Evolutionary conservation across 2,113 vertebrate species (phyloP).

Genomic region (Emberiza fucata): DNA sequence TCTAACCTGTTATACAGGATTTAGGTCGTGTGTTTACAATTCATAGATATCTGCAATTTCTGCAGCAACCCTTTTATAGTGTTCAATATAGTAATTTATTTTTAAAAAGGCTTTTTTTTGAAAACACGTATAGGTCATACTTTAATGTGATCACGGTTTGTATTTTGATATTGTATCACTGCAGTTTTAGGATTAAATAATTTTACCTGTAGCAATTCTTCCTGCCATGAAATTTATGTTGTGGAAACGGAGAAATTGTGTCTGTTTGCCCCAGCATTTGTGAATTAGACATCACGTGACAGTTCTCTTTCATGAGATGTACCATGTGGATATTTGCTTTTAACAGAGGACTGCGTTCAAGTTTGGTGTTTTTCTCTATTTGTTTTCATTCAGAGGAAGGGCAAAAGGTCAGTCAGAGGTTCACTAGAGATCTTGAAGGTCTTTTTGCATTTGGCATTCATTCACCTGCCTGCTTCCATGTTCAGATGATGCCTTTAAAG

Average conservation of each 20-base stretch:
- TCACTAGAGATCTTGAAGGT: neutral
- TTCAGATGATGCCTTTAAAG: neutral
- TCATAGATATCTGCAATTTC: neutral
- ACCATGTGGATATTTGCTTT: neutral
- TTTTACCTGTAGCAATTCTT: neutral
- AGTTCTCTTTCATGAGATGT: neutral
- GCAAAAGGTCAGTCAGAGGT: neutral
- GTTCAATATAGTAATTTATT: neutral
- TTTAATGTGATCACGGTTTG: neutral
- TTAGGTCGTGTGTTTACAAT: neutral
- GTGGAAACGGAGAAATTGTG: neutral
- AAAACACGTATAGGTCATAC: neutral
- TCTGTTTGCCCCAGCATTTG: neutral
- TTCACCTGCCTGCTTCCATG: neutral
- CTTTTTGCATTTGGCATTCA: neutral
- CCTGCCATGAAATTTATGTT: neutral
- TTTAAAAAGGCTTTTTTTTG: neutral
- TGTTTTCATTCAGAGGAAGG: neutral
- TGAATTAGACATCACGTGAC: neutral
- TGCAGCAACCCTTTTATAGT: neutral
- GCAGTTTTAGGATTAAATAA: neutral
- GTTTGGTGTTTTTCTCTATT: neutral
- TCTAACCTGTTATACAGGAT: neutral
- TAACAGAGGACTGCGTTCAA: neutral
- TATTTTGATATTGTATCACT: neutral